These are phyloP conservation scores for Rhingia rostrata DNA, from an alignment of 2,888 invertebrate species.

Conservation along the genomic window DNA sequence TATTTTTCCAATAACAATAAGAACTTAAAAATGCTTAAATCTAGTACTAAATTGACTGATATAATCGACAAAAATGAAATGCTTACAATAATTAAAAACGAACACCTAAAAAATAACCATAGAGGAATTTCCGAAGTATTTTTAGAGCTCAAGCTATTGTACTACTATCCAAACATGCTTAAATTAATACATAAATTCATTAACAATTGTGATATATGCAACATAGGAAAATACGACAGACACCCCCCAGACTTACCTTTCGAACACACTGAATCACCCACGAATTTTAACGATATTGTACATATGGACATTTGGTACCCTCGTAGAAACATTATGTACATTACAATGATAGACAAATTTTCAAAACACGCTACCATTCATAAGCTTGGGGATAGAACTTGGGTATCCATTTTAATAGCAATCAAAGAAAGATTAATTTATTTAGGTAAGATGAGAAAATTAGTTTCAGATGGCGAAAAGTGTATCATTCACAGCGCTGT, in stretches of 20 bases:
- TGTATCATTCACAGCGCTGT: constrained; percentile 14
- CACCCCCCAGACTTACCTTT: constrained; percentile 1
- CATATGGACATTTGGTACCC: constrained; percentile 41
- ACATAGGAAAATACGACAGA: constrained; percentile 32
- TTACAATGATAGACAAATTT: constrained; percentile 41
- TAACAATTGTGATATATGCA: constrained; percentile 41
- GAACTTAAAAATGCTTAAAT: constrained; percentile 37
- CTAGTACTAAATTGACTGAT: constrained; percentile 16
- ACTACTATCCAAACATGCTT: constrained; percentile 41
- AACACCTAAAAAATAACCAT: constrained; percentile 45
- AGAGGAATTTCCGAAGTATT: constrained; percentile 42
- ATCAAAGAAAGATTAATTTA: too few relatives aligned
- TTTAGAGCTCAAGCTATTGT: constrained; percentile 19
- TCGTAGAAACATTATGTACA: constrained; percentile 30
- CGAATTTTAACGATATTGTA: constrained; percentile 22
- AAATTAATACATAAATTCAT: constrained; percentile 42
- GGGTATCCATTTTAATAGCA: constrained; percentile 30
- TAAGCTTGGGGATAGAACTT: constrained; percentile 24
- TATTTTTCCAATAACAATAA: constrained; percentile 50
- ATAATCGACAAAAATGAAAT: constrained; percentile 38
- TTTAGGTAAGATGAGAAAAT: constrained; percentile 32
- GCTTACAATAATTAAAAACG: constrained; percentile 12
- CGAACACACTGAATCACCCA: constrained; percentile 7
- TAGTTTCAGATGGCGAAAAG: constrained; percentile 7
- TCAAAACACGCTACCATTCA: constrained; percentile 34